Evolutionary conservation across 2,888 invertebrate species (phyloP).

Genomic region (Lymantria dispar): DNA sequence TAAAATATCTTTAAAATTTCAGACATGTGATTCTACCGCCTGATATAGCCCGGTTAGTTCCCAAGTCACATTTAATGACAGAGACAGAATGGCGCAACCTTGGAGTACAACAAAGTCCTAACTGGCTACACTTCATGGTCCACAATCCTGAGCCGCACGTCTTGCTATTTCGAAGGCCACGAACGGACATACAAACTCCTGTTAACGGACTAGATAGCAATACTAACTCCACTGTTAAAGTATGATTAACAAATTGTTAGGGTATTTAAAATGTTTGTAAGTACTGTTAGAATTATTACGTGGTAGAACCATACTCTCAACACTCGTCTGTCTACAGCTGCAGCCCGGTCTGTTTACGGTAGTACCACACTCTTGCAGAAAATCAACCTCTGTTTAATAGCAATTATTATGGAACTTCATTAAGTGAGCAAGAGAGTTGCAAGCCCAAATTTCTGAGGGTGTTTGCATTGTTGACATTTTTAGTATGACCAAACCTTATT

Average conservation of each 20-base stretch:
- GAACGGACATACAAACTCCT: constrained; percentile 51
- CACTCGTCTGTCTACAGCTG: too few relatives aligned
- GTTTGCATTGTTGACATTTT: too few relatives aligned
- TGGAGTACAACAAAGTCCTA: constrained; percentile 96
- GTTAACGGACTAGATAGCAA: constrained; percentile 59
- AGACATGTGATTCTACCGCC: constrained; percentile 96
- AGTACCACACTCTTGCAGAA: too few relatives aligned
- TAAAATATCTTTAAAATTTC: too few relatives aligned
- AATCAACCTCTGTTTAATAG: too few relatives aligned
- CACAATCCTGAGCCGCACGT: constrained; percentile 96
- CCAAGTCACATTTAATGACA: constrained; percentile 94
- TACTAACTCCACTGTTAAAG: constrained; percentile 54
- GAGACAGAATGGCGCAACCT: constrained; percentile 97
- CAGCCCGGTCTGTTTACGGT: too few relatives aligned
- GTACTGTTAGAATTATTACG: constrained; percentile 9
- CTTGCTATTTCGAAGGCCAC: constrained; percentile 88
- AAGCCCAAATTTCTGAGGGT: too few relatives aligned
- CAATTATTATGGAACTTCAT: too few relatives aligned
- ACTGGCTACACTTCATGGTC: constrained; percentile 93
- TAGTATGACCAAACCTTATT: too few relatives aligned
- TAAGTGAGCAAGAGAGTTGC: too few relatives aligned
- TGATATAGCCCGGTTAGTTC: constrained; percentile 92
- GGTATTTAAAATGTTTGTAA: constrained; percentile 11
- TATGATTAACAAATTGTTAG: constrained; percentile 37
- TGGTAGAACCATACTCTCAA: not conserved